Evolutionary conservation across 2,888 invertebrate genomes (phyloP).

Genomic region (Chrysodeixis includens): DNA sequence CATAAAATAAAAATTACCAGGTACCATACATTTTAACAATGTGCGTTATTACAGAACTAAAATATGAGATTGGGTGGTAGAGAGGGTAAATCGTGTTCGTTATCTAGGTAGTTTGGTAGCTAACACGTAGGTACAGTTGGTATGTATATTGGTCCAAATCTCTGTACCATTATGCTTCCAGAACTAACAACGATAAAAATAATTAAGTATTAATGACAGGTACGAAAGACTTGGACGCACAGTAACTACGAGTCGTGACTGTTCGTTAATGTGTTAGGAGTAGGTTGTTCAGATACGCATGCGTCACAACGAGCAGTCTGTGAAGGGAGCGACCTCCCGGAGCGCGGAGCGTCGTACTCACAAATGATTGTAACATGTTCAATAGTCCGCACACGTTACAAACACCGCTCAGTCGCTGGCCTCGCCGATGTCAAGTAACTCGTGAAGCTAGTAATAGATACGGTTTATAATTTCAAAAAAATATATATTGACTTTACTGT

Average conservation of each 20-base stretch:
- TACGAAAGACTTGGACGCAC: constrained; percentile 20
- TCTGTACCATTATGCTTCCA: constrained; percentile 11
- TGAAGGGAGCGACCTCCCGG: constrained; percentile 21
- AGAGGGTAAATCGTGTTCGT: constrained; percentile 32
- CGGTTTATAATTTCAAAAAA: too few relatives aligned
- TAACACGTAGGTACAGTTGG: constrained; percentile 6
- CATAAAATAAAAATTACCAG: constrained; percentile 17
- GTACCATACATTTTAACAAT: constrained; percentile 21
- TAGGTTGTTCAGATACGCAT: constrained; percentile 40
- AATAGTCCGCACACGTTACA: constrained; percentile 12
- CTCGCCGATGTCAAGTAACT: constrained; percentile 24
- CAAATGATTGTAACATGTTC: constrained; percentile 21
- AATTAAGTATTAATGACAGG: constrained; percentile 2
- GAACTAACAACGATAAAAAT: neutral
- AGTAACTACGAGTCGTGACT: constrained; percentile 15
- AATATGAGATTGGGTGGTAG: constrained; percentile 21
- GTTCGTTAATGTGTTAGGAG: constrained; percentile 31
- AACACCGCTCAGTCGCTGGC: constrained; percentile 29
- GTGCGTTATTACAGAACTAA: constrained; percentile 22
- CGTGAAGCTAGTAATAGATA: neutral
- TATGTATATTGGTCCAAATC: constrained; percentile 4
- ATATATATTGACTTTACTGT: too few relatives aligned
- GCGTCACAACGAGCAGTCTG: constrained; percentile 26
- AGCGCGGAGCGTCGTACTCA: constrained; percentile 8
- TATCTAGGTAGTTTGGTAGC: constrained; percentile 24